Evolutionary conservation across 1,140 invertebrate species (phyloP).

Genomic region (Cherax destructor): DNA sequence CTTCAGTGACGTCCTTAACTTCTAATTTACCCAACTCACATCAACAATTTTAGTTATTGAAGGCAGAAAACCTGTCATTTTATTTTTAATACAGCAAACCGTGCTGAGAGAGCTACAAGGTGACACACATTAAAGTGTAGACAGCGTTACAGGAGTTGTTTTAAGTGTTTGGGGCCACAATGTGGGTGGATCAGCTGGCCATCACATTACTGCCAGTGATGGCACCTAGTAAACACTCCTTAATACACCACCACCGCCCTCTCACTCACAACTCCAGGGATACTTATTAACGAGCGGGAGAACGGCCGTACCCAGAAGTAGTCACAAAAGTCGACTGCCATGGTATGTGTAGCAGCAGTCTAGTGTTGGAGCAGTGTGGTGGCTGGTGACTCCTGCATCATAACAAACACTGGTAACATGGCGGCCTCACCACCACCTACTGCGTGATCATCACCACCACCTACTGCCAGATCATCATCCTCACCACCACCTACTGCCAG

Average conservation of each 20-base stretch:
- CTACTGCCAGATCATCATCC: too few species aligned
- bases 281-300: not conserved
- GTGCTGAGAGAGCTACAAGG: too few species aligned
- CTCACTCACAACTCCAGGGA: not conserved
- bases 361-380: slow-evolving; percentile 1
- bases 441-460: too few species aligned
- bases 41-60: too few species aligned
- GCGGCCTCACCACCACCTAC: slow-evolving; percentile 27
- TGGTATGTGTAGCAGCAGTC: slow-evolving; percentile 72
- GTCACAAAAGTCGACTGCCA: slow-evolving; percentile 88
- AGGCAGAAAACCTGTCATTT: too few species aligned
- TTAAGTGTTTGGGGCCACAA: too few species aligned
- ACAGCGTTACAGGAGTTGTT: too few species aligned
- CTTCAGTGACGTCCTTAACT: too few species aligned
- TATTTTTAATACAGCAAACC: too few species aligned
- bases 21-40: too few species aligned
- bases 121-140: too few species aligned
- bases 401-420: slow-evolving; percentile 61
- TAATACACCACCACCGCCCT: not conserved
- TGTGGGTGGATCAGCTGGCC: slow-evolving; percentile 76
- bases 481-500: too few species aligned
- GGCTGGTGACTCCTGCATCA: slow-evolving; percentile 24
- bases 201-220: slow-evolving; percentile 70
- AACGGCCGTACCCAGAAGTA: slow-evolving; percentile 85
- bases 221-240: slow-evolving; percentile 1